Evolutionary conservation across 2,797 vertebrate species (phyloP).

Genomic region (Tokudaia muenninki): DNA sequence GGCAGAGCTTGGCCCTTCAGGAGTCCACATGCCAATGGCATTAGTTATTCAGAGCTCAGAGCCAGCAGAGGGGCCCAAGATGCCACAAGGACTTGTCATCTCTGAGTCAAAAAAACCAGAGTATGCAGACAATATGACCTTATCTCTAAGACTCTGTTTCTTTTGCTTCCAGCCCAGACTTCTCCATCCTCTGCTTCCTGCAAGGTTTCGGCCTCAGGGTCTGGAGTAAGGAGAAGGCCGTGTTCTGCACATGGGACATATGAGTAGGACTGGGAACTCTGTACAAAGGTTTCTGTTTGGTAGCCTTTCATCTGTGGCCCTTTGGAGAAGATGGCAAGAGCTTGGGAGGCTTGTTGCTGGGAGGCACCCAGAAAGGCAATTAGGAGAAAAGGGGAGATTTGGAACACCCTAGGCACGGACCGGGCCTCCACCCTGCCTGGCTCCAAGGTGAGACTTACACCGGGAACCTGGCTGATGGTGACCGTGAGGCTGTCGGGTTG

Average conservation of each 20-base stretch:
- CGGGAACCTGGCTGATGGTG: slow-evolving; percentile 95
- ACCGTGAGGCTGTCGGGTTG: slow-evolving; percentile 95
- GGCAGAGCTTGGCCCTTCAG: slow-evolving; percentile 1
- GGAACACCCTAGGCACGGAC: not conserved
- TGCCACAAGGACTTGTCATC: slow-evolving; percentile 62
- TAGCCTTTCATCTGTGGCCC: not conserved
- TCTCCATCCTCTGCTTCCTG: slow-evolving; percentile 15
- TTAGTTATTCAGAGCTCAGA: slow-evolving; percentile 66
- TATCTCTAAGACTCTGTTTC: slow-evolving; percentile 52
- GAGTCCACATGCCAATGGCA: slow-evolving; percentile 57
- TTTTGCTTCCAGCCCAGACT: not conserved
- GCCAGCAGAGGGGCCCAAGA: slow-evolving; percentile 44
- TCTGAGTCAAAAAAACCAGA: slow-evolving; percentile 54
- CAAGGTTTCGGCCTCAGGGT: not conserved
- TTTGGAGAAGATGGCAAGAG: not conserved
- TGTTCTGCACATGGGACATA: not conserved
- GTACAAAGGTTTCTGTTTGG: not conserved
- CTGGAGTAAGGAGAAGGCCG: not conserved
- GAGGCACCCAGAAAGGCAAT: not conserved
- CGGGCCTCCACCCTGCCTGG: not conserved
- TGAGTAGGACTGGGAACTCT: not conserved
- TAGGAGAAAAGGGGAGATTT: not conserved
- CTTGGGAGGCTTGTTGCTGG: not conserved
- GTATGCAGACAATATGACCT: slow-evolving; percentile 50
- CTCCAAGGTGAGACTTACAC: slow-evolving; percentile 88